A percentile compares a stretch with the other conserved stretches of the same genome.
Evolutionary conservation across 1,140 invertebrate species (phyloP).

Genomic region (Brachionus paranguensis): DNA sequence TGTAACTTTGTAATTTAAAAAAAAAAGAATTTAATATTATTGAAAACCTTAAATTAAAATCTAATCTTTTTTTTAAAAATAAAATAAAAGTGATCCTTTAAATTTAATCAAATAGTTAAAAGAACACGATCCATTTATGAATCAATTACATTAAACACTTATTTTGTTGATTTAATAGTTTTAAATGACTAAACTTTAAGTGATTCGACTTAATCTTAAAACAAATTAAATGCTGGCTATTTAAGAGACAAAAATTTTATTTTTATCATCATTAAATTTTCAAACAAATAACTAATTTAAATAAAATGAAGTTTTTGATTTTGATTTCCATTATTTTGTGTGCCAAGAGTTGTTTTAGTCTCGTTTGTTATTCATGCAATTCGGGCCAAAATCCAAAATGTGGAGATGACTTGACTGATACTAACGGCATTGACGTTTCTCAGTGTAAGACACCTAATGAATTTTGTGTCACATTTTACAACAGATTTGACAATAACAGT

Average conservation of each 20-base stretch:
- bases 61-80: too few species aligned
- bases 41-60: too few species aligned
- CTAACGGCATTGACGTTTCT: not conserved
- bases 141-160: not conserved
- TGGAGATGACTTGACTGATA: not conserved
- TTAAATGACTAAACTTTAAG: not conserved
- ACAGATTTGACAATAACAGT: constrained; percentile 9
- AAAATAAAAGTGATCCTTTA: too few species aligned
- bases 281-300: not conserved
- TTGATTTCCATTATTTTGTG: not conserved
- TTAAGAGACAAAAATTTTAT: not conserved
- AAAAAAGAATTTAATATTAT: not conserved
- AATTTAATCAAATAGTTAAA: not conserved
- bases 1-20: not conserved
- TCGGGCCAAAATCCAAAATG: not conserved
- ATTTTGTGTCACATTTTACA: constrained; percentile 6
- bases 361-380: constrained; percentile 1
- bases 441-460: not conserved
- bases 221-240: not conserved
- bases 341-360: not conserved
- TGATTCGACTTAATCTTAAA: not conserved
- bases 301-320: not conserved
- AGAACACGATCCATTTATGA: not conserved
- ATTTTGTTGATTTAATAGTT: not conserved
- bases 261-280: not conserved